phyloP scores from a whole-genome alignment of 2,113 vertebrate species.

The crab-eating macaque (Macaca fascicularis) region T2T-MFA8v1.1 NC_088380.1:90814001-90814500 shows the following conservation, averaged over 20 bases:
- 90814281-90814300: not conserved
- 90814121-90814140: not conserved
- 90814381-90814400: not conserved
- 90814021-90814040: not conserved
- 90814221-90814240: not conserved
- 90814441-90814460: not conserved
- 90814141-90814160: not conserved
- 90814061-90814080: not conserved
- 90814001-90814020: not conserved
- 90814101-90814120: not conserved
- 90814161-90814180: not conserved
- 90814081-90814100: not conserved
- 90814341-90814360: not conserved
- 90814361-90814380: not conserved
- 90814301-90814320: not conserved
- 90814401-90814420: not conserved
- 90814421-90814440: not conserved
- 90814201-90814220: not conserved
- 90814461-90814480: not conserved
- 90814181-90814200: not conserved
- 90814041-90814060: not conserved
- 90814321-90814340: not conserved
- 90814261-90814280: not conserved
- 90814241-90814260: not conserved
- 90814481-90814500: not conserved